A percentile compares a stretch with the other conserved stretches of the same genome.
phyloP scores from a whole-genome alignment of 2,888 invertebrate genomes.

The Perithous albicinctus region DNA sequence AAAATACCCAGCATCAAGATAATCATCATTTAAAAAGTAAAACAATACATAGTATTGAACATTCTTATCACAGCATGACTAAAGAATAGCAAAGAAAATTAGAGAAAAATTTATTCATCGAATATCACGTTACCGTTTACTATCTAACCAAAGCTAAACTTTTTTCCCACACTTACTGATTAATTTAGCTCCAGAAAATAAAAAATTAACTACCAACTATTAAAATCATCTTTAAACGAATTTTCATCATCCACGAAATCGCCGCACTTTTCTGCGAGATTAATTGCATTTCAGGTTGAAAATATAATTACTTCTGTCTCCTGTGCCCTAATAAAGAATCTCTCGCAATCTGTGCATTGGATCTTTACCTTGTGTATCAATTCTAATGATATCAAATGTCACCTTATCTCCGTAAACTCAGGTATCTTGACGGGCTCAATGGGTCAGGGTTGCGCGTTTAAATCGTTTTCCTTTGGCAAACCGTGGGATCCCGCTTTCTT shows the following conservation, averaged over 20 bases:
- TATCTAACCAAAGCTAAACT: too few species aligned
- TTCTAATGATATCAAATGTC: conserved; percentile 16
- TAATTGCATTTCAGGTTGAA: neutral
- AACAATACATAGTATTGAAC: too few species aligned
- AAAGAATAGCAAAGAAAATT: too few species aligned
- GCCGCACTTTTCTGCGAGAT: neutral
- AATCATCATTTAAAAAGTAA: too few species aligned
- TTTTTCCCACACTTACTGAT: too few species aligned
- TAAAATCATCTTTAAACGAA: too few species aligned
- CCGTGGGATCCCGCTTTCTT: conserved; percentile 88
- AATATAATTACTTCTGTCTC: neutral
- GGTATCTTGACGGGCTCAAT: conserved; percentile 88
- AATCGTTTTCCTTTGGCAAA: conserved; percentile 86
- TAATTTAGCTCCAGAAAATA: too few species aligned
- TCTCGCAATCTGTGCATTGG: neutral
- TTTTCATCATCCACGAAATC: neutral
- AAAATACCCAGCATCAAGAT: too few species aligned
- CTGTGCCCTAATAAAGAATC: neutral
- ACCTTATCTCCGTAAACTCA: conserved; percentile 65
- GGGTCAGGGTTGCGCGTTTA: conserved; percentile 86
- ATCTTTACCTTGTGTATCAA: conserved; percentile 5
- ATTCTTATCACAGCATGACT: too few species aligned
- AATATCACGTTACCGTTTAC: too few species aligned
- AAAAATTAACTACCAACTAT: too few species aligned
- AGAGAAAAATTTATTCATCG: too few species aligned